Evolutionary conservation across 2,113 vertebrate species (phyloP).

Genomic region (Chaenocephalus aceratus): DNA sequence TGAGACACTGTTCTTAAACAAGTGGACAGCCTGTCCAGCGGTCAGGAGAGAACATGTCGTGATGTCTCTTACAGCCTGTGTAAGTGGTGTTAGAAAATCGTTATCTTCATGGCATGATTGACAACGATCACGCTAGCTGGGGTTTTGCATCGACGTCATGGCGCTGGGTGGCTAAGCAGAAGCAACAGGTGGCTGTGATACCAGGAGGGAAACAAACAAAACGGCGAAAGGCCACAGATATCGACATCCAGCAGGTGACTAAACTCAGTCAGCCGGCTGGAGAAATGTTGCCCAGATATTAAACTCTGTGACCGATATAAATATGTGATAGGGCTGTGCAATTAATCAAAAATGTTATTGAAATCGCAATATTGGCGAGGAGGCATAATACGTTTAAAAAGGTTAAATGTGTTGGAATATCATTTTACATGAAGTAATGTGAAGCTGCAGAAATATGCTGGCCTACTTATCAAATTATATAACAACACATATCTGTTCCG

Average conservation of each 20-base stretch:
- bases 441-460: too few relatives aligned
- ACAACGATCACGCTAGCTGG: neutral
- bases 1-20: too few relatives aligned
- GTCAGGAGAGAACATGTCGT: neutral
- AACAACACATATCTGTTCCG: too few relatives aligned
- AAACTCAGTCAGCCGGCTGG: neutral
- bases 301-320: neutral
- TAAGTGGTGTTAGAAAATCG: neutral
- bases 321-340: too few relatives aligned
- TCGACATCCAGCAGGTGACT: neutral
- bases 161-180: constrained; percentile 5
- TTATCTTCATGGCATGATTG: neutral
- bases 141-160: neutral
- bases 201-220: neutral
- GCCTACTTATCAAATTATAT: too few relatives aligned
- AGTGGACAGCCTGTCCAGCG: neutral
- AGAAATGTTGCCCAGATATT: neutral
- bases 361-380: too few relatives aligned
- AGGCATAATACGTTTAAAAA: too few relatives aligned
- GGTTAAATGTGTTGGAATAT: too few relatives aligned
- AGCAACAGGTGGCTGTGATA: constrained; percentile 18
- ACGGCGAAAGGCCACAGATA: neutral
- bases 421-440: neutral
- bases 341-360: too few relatives aligned
- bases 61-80: neutral